Evolutionary conservation across 2,797 vertebrate species (phyloP).

Genomic region (Sebastes goodei): DNA sequence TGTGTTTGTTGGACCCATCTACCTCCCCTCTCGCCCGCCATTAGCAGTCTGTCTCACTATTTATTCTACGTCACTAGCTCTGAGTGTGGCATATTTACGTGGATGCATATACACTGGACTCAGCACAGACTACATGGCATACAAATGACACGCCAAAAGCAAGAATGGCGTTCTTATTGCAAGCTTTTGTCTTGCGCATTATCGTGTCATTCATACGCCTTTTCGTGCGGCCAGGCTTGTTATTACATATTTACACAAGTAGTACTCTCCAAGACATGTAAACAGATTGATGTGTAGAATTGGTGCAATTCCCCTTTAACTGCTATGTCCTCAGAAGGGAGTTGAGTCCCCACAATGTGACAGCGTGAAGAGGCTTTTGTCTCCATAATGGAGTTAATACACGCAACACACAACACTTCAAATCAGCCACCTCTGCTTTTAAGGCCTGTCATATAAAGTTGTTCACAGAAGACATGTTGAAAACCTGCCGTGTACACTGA

Average conservation of each 20-base stretch:
- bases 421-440: background rate
- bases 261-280: background rate
- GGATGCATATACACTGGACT: too few species aligned
- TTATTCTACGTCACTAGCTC: too few species aligned
- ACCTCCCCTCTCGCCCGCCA: too few species aligned
- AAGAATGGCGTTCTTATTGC: too few species aligned
- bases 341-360: background rate
- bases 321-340: background rate
- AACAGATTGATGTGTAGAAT: background rate
- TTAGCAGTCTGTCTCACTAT: too few species aligned
- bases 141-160: background rate
- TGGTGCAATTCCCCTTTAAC: background rate
- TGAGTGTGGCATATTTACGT: too few species aligned
- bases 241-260: background rate
- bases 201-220: too few species aligned
- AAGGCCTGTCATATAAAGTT: background rate
- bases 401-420: background rate
- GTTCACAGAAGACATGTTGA: background rate
- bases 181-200: too few species aligned
- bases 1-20: too few species aligned
- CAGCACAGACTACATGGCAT: too few species aligned
- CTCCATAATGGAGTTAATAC: background rate
- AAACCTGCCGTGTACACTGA: background rate
- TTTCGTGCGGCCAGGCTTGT: too few species aligned
- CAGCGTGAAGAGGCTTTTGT: background rate